Evolutionary conservation across 2,888 invertebrate genomes (phyloP).

Genomic region (Oscheius sp.): DNA sequence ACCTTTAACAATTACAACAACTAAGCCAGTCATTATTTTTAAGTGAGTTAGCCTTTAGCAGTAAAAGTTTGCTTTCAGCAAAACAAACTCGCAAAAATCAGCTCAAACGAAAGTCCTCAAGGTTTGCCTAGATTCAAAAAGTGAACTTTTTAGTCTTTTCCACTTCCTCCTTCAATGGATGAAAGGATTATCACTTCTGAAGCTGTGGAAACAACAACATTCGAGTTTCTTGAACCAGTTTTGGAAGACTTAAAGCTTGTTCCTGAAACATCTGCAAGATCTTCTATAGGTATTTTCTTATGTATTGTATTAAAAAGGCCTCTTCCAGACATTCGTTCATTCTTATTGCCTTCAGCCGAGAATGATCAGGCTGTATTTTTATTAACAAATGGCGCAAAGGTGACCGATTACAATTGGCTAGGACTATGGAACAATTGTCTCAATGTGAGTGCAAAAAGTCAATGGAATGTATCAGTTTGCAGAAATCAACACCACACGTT

Average conservation of each 20-base stretch:
- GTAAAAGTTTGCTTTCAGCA: not conserved
- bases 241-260: not conserved
- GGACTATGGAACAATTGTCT: conserved; percentile 32
- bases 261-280: not conserved
- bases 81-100: not conserved
- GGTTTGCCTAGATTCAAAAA: not conserved
- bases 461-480: too few relatives aligned
- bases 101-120: not conserved
- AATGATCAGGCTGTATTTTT: conserved; percentile 14
- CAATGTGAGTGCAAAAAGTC: conserved; percentile 19
- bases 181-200: not conserved
- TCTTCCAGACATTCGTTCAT: not conserved
- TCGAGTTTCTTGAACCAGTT: conserved; percentile 8
- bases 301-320: not conserved
- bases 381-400: conserved; percentile 22
- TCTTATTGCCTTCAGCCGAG: not conserved
- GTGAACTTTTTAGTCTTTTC: not conserved
- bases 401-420: conserved; percentile 32
- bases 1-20: not conserved
- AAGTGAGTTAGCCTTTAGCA: not conserved
- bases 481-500: conserved; percentile 25
- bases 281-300: not conserved
- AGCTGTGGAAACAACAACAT: not conserved
- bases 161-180: not conserved
- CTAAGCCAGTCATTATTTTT: conserved; percentile 17